Evolutionary conservation across 2,888 invertebrate genomes (phyloP).

Genomic region (Ophion costatus): DNA sequence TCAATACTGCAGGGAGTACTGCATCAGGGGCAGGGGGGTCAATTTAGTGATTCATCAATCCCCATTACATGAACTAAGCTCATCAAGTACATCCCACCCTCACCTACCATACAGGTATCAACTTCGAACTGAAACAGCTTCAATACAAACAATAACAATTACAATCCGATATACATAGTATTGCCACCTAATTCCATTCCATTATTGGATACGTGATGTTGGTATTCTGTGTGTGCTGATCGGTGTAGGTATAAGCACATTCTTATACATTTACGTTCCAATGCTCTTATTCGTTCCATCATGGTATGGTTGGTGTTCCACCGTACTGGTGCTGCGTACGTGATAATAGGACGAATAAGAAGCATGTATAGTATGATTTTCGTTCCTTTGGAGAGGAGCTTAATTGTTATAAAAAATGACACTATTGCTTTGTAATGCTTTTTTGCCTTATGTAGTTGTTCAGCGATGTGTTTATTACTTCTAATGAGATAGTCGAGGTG

Average conservation of each 20-base stretch:
- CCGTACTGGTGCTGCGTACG: too few relatives aligned
- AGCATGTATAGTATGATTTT: too few relatives aligned
- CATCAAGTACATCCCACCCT: too few relatives aligned
- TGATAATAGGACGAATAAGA: too few relatives aligned
- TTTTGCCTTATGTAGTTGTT: too few relatives aligned
- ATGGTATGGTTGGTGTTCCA: neutral
- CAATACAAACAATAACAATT: neutral
- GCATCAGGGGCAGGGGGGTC: neutral
- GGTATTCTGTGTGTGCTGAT: neutral
- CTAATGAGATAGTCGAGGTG: too few relatives aligned
- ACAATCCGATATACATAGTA: neutral
- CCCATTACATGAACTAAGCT: neutral
- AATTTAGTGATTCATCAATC: constrained; percentile 51
- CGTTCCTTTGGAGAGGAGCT: neutral
- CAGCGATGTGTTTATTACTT: too few relatives aligned
- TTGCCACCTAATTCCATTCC: too few relatives aligned
- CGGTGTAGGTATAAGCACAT: neutral
- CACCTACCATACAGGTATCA: too few relatives aligned
- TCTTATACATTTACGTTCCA: constrained; percentile 2
- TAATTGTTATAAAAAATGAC: constrained; percentile 26
- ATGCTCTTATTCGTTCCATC: neutral
- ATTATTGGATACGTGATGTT: too few relatives aligned
- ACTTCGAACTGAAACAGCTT: neutral
- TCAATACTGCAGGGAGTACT: neutral
- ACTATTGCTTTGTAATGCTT: neutral